Conservation (phyloP, 1,140 invertebrate genomes). For the Pristionchus pacificus region DNA sequence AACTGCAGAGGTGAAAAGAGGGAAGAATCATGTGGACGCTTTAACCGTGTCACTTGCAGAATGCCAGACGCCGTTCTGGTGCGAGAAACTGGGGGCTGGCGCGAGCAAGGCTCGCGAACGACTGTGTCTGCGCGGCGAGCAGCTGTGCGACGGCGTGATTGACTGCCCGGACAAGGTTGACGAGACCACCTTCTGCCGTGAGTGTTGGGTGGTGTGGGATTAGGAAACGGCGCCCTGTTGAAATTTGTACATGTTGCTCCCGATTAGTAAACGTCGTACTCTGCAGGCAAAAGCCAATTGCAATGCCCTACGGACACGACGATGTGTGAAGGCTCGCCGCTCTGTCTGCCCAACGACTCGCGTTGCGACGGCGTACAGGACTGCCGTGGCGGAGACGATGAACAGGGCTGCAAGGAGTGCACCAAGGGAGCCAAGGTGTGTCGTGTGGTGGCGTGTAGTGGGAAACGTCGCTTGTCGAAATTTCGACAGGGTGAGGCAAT, state of each 20-base stretch:
- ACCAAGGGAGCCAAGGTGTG: constrained; percentile 23
- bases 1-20: constrained; percentile 15
- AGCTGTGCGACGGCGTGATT: constrained; percentile 17
- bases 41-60: too few species aligned
- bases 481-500: too few species aligned
- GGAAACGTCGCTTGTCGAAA: not conserved
- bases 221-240: too few species aligned
- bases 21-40: not conserved
- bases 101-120: not conserved
- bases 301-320: not conserved
- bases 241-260: too few species aligned
- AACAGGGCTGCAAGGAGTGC: constrained; percentile 21
- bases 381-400: constrained; percentile 27
- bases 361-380: constrained; percentile 26
- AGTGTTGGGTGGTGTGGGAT: not conserved
- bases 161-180: constrained; percentile 22
- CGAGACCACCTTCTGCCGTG: constrained; percentile 18
- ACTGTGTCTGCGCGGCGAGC: constrained; percentile 10
- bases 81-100: not conserved
- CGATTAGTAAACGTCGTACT: not conserved
- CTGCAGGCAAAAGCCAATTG: constrained; percentile 14
- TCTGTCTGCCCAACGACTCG: constrained; percentile 13
- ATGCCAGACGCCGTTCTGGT: constrained; percentile 22
- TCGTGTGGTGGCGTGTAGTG: too few species aligned
- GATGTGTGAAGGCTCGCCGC: not conserved